Evolutionary conservation across 1,140 invertebrate genomes (phyloP).

Genomic region (Drosophila sp.): DNA sequence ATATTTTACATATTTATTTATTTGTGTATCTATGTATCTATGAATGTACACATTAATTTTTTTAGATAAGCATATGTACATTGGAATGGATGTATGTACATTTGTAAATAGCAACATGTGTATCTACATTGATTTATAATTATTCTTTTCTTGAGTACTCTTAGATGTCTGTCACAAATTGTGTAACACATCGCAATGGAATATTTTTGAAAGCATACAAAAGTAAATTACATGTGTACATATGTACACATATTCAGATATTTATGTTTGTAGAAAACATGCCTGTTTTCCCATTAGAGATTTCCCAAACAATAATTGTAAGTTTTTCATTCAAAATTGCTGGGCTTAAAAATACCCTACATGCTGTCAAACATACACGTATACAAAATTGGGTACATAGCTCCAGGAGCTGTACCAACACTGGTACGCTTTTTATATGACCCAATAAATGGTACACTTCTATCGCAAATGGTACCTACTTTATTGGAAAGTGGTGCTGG

Average conservation of each 20-base stretch:
- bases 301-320: background rate
- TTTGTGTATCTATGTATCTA: slow-evolving; percentile 9
- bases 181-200: slow-evolving; percentile 16
- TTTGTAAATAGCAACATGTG: background rate
- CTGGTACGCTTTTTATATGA: background rate
- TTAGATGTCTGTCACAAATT: slow-evolving; percentile 16
- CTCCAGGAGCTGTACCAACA: background rate
- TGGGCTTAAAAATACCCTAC: background rate
- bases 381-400: too few relatives aligned
- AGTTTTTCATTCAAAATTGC: background rate
- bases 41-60: background rate
- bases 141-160: slow-evolving; percentile 1
- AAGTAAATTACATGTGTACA: slow-evolving; percentile 7
- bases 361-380: background rate
- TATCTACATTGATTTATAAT: slow-evolving; percentile 1
- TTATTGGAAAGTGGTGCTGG: background rate
- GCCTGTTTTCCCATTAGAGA: background rate
- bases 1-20: background rate
- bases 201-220: slow-evolving; percentile 2
- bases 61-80: background rate
- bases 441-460: too few relatives aligned
- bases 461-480: background rate
- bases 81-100: slow-evolving; percentile 1
- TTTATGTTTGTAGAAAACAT: background rate
- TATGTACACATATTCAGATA: background rate